Evolutionary conservation across 2,113 vertebrate genomes (phyloP), one percentile per base, ranked within the genome.

Genomic region (Eubucco bourcierii): DNA sequence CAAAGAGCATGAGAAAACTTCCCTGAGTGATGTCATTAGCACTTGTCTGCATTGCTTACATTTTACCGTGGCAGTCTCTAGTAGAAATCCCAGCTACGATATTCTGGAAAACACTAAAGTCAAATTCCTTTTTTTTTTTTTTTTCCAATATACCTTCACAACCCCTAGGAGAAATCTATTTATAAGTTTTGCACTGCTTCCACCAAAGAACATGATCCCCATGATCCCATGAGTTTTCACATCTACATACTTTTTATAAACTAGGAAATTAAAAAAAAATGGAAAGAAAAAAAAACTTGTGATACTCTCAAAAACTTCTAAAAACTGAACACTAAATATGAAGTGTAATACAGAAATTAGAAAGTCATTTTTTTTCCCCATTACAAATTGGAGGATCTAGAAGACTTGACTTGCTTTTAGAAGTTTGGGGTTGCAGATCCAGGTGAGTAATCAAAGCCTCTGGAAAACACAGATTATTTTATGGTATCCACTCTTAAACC

Each of bases 101-200:
- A 47, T 86, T 97, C 90, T 94, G 77, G 73, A 95, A 95, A 96
- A 85, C 72, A 95, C 88, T 95, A 91, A 96, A 95, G 60, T 73
- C 75, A 97, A 93, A 76, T 72, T 96, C 17, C 14, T 12, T 80
- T 58, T 79, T 90, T 61, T 88, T 87, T 90, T 37, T 37, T 8
- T 37, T n/a, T n/a, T n/a, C n/a, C n/a, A 52, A 61, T 87, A 78
- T 98, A 96, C 95, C 90, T 88, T 96, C 88, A 94, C 75, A 95
- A 96, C 55, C 63, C 77, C 96, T 90, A 95, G n/a, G 96, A 97
- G 95, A 95, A 88, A 85, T 65, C 13, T 84, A 81, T 93, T 86
- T 94, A 56, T 58, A 97, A 94, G 44, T 87, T 96, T 91, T 90
- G 23, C 28, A n/a, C 41, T 88, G 84, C 85, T 91, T 89, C 83